phyloP scores from a whole-genome alignment of 1,140 invertebrate species.

The Brevipalpus yothersi region DNA sequence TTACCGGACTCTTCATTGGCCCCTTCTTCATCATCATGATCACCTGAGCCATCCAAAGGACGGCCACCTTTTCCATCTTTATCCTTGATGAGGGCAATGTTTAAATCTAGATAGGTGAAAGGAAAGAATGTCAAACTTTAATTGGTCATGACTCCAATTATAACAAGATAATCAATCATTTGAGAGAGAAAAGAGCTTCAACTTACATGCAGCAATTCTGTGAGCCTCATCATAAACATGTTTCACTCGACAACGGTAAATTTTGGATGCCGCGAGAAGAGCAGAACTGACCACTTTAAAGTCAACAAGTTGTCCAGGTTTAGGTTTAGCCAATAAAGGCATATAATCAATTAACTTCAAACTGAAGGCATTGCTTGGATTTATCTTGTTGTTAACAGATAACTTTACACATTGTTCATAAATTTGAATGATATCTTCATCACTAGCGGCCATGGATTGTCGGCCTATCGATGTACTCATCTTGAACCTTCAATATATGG shows the following conservation, averaged over 20 bases:
- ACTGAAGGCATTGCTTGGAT: conserved; percentile 54
- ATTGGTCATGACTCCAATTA: not conserved
- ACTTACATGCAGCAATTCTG: conserved; percentile 43
- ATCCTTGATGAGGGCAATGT: not conserved
- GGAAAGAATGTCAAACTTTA: not conserved
- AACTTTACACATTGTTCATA: conserved; percentile 38
- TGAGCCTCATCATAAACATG: conserved; percentile 44
- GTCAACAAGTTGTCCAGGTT: conserved; percentile 1
- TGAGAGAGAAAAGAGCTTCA: conserved; percentile 17
- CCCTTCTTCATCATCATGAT: conserved; percentile 8
- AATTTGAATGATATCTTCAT: not conserved
- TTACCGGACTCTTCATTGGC: not conserved
- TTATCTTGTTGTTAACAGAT: conserved; percentile 51
- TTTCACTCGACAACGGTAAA: conserved; percentile 54
- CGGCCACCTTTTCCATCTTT: not conserved
- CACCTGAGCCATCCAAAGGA: not conserved
- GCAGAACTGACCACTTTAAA: conserved; percentile 43
- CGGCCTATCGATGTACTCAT: no score
- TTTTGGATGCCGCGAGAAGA: conserved; percentile 52
- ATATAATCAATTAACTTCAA: conserved; percentile 57
- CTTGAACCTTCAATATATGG: no score
- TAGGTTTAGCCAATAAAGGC: conserved; percentile 35
- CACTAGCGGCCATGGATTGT: not conserved
- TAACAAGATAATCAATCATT: not conserved
- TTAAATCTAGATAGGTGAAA: not conserved